Percentiles rank a stretch among this genome's conserved stretches.
These are phyloP conservation scores for Equus przewalskii DNA, from an alignment of 2,113 vertebrate genomes.

Conservation along the genomic window DNA sequence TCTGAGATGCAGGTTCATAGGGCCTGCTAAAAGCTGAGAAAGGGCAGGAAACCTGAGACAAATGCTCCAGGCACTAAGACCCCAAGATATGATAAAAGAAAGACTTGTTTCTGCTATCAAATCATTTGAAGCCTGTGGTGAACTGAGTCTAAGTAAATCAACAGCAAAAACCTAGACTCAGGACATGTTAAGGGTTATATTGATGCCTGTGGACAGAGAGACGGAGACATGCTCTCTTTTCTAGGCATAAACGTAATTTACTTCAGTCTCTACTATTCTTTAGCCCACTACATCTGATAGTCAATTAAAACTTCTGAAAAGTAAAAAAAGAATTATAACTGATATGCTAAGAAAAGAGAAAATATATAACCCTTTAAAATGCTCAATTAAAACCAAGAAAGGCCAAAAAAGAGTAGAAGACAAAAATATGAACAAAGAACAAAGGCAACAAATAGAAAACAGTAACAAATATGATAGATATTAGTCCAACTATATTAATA, in stretches of 20 bases:
- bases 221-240: background rate
- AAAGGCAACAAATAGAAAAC: background rate
- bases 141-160: constrained; percentile 5
- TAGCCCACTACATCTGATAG: background rate
- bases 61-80: background rate
- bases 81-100: background rate
- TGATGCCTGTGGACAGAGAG: background rate
- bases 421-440: background rate
- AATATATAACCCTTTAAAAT: background rate
- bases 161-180: background rate
- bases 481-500: background rate
- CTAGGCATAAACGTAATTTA: background rate
- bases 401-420: background rate
- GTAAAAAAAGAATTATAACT: background rate
- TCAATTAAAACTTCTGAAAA: background rate
- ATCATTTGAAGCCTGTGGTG: background rate
- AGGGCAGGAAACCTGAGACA: background rate
- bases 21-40: background rate
- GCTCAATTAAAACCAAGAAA: background rate
- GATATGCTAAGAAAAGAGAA: background rate
- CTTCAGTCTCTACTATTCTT: background rate
- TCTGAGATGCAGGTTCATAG: background rate
- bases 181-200: background rate
- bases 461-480: background rate
- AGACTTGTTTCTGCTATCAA: background rate